Base-by-base conservation (phyloP, 2,888 invertebrate genomes). In the Bruchidius siliquastri region DNA sequence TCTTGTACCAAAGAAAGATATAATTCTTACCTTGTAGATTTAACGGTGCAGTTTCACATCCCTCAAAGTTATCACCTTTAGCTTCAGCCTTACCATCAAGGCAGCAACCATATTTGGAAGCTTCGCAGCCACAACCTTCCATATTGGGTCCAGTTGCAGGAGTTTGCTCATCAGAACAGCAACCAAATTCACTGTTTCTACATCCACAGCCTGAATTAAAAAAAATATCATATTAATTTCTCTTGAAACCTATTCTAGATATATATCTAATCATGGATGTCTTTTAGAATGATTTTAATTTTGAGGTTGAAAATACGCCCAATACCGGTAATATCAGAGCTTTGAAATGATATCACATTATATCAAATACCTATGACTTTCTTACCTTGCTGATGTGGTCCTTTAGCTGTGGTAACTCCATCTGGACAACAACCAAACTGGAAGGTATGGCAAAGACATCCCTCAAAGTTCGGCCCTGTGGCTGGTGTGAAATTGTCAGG, bases 381-480 rank as follows among this genome's bases (percentile, higher is more conserved):
- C 68, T 21, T 21, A 89, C 90, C 92, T 86, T 91, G 91, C 79
- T 89, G 87, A 76, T 90, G 90, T 0, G 91, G 90, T 75, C 97
- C 97, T 83, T 90, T 90, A 3, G 96, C 94, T 72, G 89, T 85
- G 0, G 92, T 92, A 75, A 92, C 86, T 0, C 96, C 96, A 87
- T 97, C 96, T 0, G 93, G 91, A 82, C 97, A 97, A 83, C 97
- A 97, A 0, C 97, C 96, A 84, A 95, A 96, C 84, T 96, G 95
- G 88, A 91, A 94, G 0, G 96, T 94, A 82, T 92, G 90, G 83
- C 96, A 96, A 0, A 90, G 89, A 83, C 98, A 98, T 18, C 97
- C 98, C 80, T 93, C 90, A 81, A 89, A 92, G 78, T 94, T 90
- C 0, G 93, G 91, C 13, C 97, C 97, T 32, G 87, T 85, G 0